Base-by-base conservation (phyloP, 2,888 invertebrate species). In the Drosophila antonietae region DNA sequence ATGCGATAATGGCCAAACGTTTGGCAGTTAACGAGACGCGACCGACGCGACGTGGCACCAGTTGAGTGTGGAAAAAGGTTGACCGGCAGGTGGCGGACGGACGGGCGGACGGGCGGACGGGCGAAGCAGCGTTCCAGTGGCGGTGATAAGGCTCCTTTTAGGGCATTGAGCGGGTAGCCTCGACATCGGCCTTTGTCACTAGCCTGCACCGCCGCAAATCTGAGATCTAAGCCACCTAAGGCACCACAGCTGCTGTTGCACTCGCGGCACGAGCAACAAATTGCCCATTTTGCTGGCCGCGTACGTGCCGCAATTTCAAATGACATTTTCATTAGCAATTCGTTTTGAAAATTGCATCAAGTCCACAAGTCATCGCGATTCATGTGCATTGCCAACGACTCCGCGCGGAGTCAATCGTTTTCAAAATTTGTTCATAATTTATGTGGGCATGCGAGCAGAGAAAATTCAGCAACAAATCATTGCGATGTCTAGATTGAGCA, bases 291-390 rank as follows among this genome's bases (percentile, higher is more conserved):
- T 88, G 89, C 80, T 80, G 74, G 63, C 76, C 69, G 64, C 66
- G 89, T 84, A 84, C 84, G 84, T 84, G 84, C 88, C 67, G 84
- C 88, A 84, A 84, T 84, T 84, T 75, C 89, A 80, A 85, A 85
- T 89, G 85, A 89, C 85, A 85, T 89, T 85, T 85, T 88, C 90
- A 85, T 85, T 85, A 89, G 88, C 90, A 88, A 88, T 90, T 90
- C 89, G 89, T 88, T 88, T 78, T 73, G 83, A 85, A 89, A 88
- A 88, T 90, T 88, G 89, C 84, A 65, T 73, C 73, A 68, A 80
- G 71, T 80, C 68, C 64, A 81, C 80, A 73, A 80, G 60, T 80
- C 83, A 76, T 79, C 68, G 72, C 68, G 75, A 60, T 79, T 79
- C 76, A 78, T 75, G 75, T 57, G 68, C 68, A 59, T 73, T 67